Evolutionary conservation across 2,113 vertebrate species (phyloP).

Genomic region (Clarias batrachus): DNA sequence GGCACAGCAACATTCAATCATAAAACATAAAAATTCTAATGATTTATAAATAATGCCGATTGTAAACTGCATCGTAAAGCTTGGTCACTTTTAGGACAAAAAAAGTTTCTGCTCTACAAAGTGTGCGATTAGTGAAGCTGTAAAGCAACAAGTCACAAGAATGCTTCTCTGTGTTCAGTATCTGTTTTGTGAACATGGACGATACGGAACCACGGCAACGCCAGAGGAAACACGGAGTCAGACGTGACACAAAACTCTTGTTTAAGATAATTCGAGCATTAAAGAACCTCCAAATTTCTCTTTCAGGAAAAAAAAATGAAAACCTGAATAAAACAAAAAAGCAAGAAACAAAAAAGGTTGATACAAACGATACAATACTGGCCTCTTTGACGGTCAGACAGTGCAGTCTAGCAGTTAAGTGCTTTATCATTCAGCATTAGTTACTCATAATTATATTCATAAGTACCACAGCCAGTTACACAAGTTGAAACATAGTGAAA

Average conservation of each 20-base stretch:
- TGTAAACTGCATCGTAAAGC: too few species aligned
- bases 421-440: not conserved
- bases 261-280: not conserved
- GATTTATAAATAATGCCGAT: too few species aligned
- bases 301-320: not conserved
- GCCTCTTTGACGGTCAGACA: not conserved
- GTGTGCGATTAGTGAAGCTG: not conserved
- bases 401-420: not conserved
- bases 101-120: not conserved
- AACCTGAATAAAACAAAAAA: too few species aligned
- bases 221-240: not conserved
- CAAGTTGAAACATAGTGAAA: not conserved
- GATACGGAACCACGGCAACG: not conserved
- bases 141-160: too few species aligned
- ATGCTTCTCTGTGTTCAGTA: not conserved
- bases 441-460: not conserved
- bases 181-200: not conserved
- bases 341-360: not conserved
- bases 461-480: not conserved
- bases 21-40: too few species aligned
- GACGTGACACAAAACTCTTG: not conserved
- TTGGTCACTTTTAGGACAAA: too few species aligned
- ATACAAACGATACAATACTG: not conserved
- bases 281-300: not conserved
- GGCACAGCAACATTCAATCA: too few species aligned